Percentiles rank a stretch among this genome's conserved stretches.
phyloP scores from a whole-genome alignment of 2,797 vertebrate genomes.

The Microchirus variegatus region DNA sequence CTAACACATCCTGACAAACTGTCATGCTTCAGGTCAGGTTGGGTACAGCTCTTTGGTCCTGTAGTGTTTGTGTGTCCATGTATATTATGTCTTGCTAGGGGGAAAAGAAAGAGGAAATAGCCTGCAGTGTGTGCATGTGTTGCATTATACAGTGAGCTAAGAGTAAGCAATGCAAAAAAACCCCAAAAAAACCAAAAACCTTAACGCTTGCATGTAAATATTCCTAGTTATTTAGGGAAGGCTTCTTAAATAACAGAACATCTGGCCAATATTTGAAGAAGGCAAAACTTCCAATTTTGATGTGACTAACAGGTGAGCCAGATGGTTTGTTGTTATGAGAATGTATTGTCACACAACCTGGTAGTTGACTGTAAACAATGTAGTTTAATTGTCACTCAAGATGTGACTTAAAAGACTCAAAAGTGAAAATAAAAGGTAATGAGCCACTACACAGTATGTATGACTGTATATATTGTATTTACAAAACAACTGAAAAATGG shows the following conservation, averaged over 20 bases:
- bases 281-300: slow-evolving; percentile 20
- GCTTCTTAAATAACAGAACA: slow-evolving; percentile 24
- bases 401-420: slow-evolving; percentile 3
- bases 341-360: slow-evolving; percentile 26
- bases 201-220: not conserved
- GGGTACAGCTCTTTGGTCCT: not conserved
- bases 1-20: not conserved
- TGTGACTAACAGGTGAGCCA: slow-evolving; percentile 39
- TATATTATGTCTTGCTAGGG: not conserved
- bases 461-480: not conserved
- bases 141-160: not conserved
- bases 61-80: not conserved
- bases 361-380: slow-evolving; percentile 8
- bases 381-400: slow-evolving; percentile 8
- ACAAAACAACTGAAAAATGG: slow-evolving; percentile 22
- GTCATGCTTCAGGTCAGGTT: not conserved
- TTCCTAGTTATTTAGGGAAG: slow-evolving; percentile 6
- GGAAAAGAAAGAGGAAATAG: not conserved
- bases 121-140: not conserved
- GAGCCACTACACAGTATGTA: not conserved
- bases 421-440: slow-evolving; percentile 14
- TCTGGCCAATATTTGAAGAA: slow-evolving; percentile 32
- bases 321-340: slow-evolving; percentile 39
- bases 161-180: not conserved
- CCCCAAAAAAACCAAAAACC: not conserved